Base-by-base conservation (phyloP, 1,140 invertebrate species). In the Drosophila bocki region DNA sequence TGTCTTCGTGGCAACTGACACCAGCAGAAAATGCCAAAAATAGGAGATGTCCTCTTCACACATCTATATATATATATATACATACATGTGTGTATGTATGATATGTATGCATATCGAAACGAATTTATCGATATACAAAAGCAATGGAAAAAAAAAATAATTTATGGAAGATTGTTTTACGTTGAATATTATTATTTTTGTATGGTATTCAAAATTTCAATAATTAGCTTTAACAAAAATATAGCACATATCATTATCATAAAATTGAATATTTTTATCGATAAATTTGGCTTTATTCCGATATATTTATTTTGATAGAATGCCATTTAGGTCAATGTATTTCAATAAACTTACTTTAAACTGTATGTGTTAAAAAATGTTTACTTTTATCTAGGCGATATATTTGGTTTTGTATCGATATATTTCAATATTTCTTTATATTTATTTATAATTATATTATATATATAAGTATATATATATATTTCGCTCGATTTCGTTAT, bases 1-100 rank as follows among this genome's bases (percentile, higher is more conserved):
- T 74, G 86, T 76, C 78, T 86, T 65, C 51, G 33, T 54, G 51
- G 54, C 69, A 48, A 83, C 63, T 87, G 84, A 78, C 80, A 77
- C 67, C 71, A 58, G 41, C 84, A 88, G 68, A 60, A 77, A 64
- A 47, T 58, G 53, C 80, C 37, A 67, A 82, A 80, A 79, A 80
- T 77, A 67, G 41, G 44, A 67, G 58, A 67, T 61, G 71, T 78
- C 41, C 71, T 47, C 45, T 44, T 26, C 42, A 45, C 48, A 60
- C 37, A 41, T 8, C 12, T 9, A 2, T 8, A 1, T 19, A 5
- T 19, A n/a, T 17, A n/a, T 17, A 33, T 33, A 33, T 22, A 37
- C 11, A 12, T 35, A 3, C 1, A 13, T 29, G 26, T 29, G 5
- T 29, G 26, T 29, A 29, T 29, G 26, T 6, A 7, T 29, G 26